Base-by-base conservation (phyloP, 2,888 invertebrate genomes). In the Agrotis exclamationis region DNA sequence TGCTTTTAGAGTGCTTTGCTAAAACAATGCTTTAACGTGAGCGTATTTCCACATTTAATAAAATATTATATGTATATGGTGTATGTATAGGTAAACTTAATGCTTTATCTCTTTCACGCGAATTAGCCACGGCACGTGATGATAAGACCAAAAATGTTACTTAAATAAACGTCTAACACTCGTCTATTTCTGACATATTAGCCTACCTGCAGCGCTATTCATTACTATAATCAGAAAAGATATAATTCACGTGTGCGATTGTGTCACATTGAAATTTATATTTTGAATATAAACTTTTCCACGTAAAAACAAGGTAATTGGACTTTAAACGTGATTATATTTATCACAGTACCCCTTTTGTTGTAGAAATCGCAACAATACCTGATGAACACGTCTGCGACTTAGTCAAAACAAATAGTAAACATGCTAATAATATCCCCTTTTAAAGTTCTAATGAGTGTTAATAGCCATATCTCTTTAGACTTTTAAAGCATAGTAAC, bases 31-130 rank as follows among this genome's bases (percentile, higher is more conserved):
- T 28, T n/a, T 44, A 50, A n/a, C 3, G 18, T 33, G 3, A 16
- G 16, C n/a, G 6, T 20, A 11, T 18, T 4, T 24, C 16, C 14
- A 63, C 6, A 72, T 62, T 45, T 45, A 14, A 53, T 53, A 62
- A 22, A 71, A 33, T 50, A 24, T 14, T n/a, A 16, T 33, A 44
- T 13, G 1, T 33, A 33, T 9, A 51, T 33, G 6, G 7, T 33
- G n/a, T 48, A 58, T 54, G n/a, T 54, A 45, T 24, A n/a, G n/a
- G n/a, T n/a, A 63, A 66, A 56, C 22, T 18, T 24, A 18, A 60
- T 44, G 44, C 39, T 39, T 20, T 62, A 77, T 68, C 60, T 78
- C 57, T 39, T 69, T 63, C 80, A 75, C n/a, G 62, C 45, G 54
- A 44, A 74, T 74, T 74, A 62, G 60, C 48, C 60, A 57, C 11